phyloP scores from a whole-genome alignment of 2,797 vertebrate genomes.

The Gephyroberyx darwinii region DNA sequence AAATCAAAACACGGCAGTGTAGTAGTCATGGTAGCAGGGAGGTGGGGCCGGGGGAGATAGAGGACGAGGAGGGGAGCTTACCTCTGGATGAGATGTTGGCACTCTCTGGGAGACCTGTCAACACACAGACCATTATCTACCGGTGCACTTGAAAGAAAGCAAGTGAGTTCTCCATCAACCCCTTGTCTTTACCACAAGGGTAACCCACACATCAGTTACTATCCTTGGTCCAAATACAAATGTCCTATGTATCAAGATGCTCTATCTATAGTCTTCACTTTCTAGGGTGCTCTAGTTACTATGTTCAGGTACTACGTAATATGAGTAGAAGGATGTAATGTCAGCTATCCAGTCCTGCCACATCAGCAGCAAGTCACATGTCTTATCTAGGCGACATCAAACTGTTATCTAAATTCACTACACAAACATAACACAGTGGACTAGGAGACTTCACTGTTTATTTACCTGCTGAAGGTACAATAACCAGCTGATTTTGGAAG shows the following conservation, averaged over 20 bases:
- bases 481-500: slow-evolving; percentile 74
- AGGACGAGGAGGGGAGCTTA: slow-evolving; percentile 63
- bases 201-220: slow-evolving; percentile 11
- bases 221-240: neutral
- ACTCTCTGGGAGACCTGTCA: slow-evolving; percentile 86
- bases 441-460: slow-evolving; percentile 34
- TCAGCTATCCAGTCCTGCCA: neutral
- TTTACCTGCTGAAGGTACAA: slow-evolving; percentile 77
- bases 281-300: neutral
- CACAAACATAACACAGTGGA: slow-evolving; percentile 33
- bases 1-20: slow-evolving; percentile 82
- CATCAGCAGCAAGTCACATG: neutral
- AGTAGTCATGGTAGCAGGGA: slow-evolving; percentile 68
- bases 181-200: neutral
- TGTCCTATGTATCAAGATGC: neutral
- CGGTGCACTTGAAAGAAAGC: slow-evolving; percentile 11
- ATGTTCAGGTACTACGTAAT: neutral
- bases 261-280: neutral
- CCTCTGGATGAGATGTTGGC: slow-evolving; percentile 84
- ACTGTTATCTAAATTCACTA: slow-evolving; percentile 49
- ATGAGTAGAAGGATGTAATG: neutral
- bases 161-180: neutral
- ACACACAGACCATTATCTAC: slow-evolving; percentile 35
- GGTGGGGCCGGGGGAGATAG: slow-evolving; percentile 19
- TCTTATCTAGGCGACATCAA: slow-evolving; percentile 43